Base-by-base conservation (phyloP, 2,888 invertebrate genomes). In the Diarsia rubi region DNA sequence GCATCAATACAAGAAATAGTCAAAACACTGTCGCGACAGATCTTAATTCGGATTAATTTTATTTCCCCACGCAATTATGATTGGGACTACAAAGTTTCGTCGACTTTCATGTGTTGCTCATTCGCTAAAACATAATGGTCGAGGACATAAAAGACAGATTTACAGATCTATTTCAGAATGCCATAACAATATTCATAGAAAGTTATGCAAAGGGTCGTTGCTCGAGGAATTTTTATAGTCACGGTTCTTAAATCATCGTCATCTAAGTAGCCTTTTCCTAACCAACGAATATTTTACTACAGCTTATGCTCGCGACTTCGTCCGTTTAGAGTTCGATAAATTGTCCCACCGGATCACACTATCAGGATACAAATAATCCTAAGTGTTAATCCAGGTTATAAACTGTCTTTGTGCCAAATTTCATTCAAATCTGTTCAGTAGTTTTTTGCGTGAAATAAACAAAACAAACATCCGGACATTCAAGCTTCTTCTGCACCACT, bases 51-150 rank as follows among this genome's bases (percentile, higher is more conserved):
- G 64, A 79, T 79, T 83, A 68, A 83, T 72, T 69, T 83, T 85
- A 84, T 79, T 83, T 68, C 59, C 31, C 49, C 63, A 70, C 83
- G 47, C 73, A 79, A 84, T 83, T 71, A 77, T 73, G 67, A 83
- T 84, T 54, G 37, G 57, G 67, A 73, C 80, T 69, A 84, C 80
- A 84, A 85, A 83, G 83, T 86, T 71, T 64, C 64, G 19, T n/a
- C 24, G 72, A 79, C 75, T 83, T 79, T 83, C 82, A 83, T 84
- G 65, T 83, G 73, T 60, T 73, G 60, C 45, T 69, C 79, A 79
- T 85, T 84, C 62, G 65, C 83, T 79, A 79, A 75, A 75, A 75
- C 66, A 75, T 85, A 74, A 83, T 85, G 59, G 83, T 49, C 49
- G 44, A 75, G 54, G 73, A 69, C 75, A 67, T 83, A 72, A 85